Conservation (phyloP, 2,888 invertebrate species). For the Drosophila formosana region DNA sequence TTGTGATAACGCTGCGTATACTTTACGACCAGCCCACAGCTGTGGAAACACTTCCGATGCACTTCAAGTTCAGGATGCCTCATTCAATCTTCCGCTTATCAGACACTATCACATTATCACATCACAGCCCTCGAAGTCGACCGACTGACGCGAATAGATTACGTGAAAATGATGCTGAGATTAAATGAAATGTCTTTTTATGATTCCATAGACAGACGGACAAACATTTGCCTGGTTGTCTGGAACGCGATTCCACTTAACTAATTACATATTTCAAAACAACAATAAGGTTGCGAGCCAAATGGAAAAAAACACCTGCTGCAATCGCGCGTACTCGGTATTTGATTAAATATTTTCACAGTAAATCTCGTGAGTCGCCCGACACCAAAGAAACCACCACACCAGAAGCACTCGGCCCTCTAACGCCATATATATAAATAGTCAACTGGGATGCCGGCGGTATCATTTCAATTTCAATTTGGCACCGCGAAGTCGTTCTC, state of each 20-base stretch:
- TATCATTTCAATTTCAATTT: slow-evolving; percentile 35
- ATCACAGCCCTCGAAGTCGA: background rate
- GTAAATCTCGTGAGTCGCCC: slow-evolving; percentile 34
- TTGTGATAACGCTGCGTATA: slow-evolving; percentile 40
- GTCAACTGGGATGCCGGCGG: slow-evolving; percentile 18
- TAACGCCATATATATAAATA: slow-evolving; percentile 65
- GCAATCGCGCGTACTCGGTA: slow-evolving; percentile 29
- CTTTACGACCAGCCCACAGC: slow-evolving; percentile 31
- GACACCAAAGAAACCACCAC: slow-evolving; percentile 7
- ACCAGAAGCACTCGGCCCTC: slow-evolving; percentile 16
- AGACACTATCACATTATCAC: slow-evolving; percentile 11
- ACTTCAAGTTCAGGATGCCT: slow-evolving; percentile 6
- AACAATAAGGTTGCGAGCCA: slow-evolving; percentile 34
- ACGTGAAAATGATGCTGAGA: slow-evolving; percentile 17
- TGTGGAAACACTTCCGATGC: slow-evolving; percentile 60
- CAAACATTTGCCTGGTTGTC: slow-evolving; percentile 62
- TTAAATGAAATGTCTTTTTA: slow-evolving; percentile 38
- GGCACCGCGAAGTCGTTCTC: slow-evolving; percentile 20
- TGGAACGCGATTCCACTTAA: slow-evolving; percentile 54
- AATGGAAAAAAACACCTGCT: slow-evolving; percentile 51
- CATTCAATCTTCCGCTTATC: slow-evolving; percentile 31
- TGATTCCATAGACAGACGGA: slow-evolving; percentile 54
- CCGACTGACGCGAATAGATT: slow-evolving; percentile 18
- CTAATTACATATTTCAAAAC: slow-evolving; percentile 37
- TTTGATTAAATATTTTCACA: slow-evolving; percentile 52